phyloP scores from a whole-genome alignment of 2,797 vertebrate genomes.

The Lepus oiostolus region DNA sequence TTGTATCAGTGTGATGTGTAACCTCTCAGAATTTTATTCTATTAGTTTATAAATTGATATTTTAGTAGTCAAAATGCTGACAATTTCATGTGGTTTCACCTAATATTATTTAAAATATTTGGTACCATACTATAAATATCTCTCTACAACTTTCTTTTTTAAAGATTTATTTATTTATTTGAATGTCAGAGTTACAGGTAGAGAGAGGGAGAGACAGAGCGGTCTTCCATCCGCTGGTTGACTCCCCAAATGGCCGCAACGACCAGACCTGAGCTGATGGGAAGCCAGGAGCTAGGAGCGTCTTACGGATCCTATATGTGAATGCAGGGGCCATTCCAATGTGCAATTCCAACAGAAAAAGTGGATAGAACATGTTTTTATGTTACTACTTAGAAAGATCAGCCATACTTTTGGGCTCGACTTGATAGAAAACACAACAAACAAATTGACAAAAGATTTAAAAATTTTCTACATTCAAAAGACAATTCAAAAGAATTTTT shows the following conservation, averaged over 20 bases:
- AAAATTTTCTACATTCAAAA: conserved; percentile 90
- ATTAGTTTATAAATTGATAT: neutral
- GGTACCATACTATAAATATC: neutral
- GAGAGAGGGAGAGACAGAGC: no score
- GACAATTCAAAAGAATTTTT: conserved; percentile 92
- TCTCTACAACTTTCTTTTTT: neutral
- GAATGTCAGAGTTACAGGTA: no score
- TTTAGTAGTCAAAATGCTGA: neutral
- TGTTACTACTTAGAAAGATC: conserved; percentile 85
- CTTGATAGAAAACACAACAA: conserved; percentile 97
- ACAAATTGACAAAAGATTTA: conserved; percentile 96
- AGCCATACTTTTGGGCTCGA: conserved; percentile 95
- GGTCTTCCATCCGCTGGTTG: no score
- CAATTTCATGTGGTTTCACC: neutral
- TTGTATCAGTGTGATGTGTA: neutral
- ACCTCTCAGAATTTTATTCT: neutral
- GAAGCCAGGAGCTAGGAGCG: no score
- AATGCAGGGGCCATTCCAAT: no score
- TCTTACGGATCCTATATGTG: no score
- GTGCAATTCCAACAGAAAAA: no score
- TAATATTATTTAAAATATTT: neutral
- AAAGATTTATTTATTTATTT: no score
- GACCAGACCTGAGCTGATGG: no score
- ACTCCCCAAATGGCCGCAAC: no score
- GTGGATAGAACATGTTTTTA: no score